Evolutionary conservation across 2,797 vertebrate genomes (phyloP).

Genomic region (Halcyon smyrnensis): DNA sequence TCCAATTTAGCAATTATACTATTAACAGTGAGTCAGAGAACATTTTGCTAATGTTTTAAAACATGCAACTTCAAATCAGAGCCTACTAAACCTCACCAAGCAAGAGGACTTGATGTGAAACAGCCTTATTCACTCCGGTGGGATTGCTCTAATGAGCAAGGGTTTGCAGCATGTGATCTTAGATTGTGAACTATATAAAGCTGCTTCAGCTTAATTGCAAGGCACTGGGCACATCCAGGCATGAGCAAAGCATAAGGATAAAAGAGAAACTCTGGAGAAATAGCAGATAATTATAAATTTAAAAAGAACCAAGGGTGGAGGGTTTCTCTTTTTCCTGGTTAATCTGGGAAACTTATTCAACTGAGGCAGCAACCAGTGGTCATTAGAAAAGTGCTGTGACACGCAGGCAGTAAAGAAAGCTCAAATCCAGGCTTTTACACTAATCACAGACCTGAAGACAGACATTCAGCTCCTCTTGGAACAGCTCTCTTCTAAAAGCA

Average conservation of each 20-base stretch:
- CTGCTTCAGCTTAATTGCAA: constrained; percentile 43
- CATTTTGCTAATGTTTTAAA: constrained; percentile 27
- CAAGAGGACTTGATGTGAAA: not conserved
- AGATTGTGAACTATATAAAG: not conserved
- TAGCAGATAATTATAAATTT: constrained; percentile 43
- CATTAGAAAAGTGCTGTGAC: constrained; percentile 24
- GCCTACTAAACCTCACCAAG: not conserved
- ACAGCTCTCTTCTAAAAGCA: constrained; percentile 14
- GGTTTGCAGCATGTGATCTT: constrained; percentile 8
- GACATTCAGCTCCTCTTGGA: not conserved
- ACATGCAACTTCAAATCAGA: not conserved
- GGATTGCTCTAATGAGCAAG: constrained; percentile 38
- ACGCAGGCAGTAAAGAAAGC: constrained; percentile 8
- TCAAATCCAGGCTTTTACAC: not conserved
- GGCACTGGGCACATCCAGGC: constrained; percentile 26
- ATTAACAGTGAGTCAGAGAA: constrained; percentile 28
- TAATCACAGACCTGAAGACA: constrained; percentile 49
- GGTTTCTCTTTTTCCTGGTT: constrained; percentile 6
- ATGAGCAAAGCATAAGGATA: not conserved
- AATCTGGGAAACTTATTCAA: constrained; percentile 11
- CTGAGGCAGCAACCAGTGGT: constrained; percentile 40
- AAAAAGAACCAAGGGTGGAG: constrained; percentile 30
- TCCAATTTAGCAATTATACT: not conserved
- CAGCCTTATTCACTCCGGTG: not conserved
- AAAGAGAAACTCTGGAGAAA: constrained; percentile 38